Evolutionary conservation across 2,797 vertebrate genomes (phyloP), one percentile per base, ranked within the genome.

Genomic region (Sternarchorhynchus goeldii): DNA sequence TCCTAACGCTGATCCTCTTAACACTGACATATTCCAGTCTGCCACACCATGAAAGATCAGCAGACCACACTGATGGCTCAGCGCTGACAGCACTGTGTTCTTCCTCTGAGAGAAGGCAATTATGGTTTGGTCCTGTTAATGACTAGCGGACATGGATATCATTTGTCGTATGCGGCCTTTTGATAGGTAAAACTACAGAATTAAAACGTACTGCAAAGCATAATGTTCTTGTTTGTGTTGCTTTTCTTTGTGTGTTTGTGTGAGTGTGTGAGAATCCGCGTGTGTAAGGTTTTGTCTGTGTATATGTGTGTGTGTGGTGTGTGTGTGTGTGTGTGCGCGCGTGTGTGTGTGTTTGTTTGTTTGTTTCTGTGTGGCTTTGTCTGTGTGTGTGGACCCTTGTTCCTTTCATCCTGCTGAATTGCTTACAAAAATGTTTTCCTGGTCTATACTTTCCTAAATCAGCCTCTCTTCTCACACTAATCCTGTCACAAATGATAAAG

Each of bases 381-480:
- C n/a, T n/a, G 17, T 53, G 14, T 32, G 55, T 71, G 29, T 34
- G 4, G 18, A 20, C n/a, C 57, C 84, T 41, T 79, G 60, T 80
- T 79, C 73, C 39, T 29, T 29, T 63, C 50, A 10, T 36, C 76
- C 75, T 75, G 63, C 39, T 68, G 56, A 55, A 62, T 57, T 29
- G 57, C n/a, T 25, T 41, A 67, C 34, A 64, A 69, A 75, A 6
- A 12, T 41, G 57, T 65, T 63, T 16, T 70, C 50, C 34, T 58
- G 66, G 34, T 63, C 41, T 65, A 45, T 29, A 25, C 32, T 57
- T 45, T 69, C 69, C 25, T 32, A 77, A 45, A 69, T 69, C 57
- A 69, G 53, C 56, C 68, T 70, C 68, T 70, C 67, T 56, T 50
- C 56, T 55, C 39, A 45, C 25, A 5, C 7, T 67, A 21, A 45